phyloP scores from a whole-genome alignment of 2,797 vertebrate species.

The Notamacropus eugenii region DNA sequence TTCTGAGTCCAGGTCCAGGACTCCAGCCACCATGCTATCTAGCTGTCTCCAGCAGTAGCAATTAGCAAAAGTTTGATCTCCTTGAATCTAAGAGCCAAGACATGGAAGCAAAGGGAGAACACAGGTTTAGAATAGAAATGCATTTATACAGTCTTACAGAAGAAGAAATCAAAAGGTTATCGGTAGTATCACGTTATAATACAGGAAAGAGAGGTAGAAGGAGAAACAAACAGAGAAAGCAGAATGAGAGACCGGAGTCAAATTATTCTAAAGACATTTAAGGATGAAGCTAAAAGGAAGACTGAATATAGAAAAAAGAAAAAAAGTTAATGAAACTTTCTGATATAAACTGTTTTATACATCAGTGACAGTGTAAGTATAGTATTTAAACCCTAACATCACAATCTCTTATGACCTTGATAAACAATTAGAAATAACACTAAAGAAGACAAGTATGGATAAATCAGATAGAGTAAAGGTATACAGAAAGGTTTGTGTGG shows the following conservation, averaged over 20 bases:
- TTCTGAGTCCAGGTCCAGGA: background rate
- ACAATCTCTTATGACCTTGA: background rate
- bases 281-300: background rate
- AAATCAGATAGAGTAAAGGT: background rate
- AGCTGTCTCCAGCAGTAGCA: background rate
- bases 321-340: background rate
- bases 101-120: background rate
- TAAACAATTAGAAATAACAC: background rate
- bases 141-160: background rate
- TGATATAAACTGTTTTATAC: background rate
- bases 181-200: background rate
- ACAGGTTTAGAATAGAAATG: background rate
- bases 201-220: background rate
- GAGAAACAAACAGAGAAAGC: background rate
- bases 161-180: background rate
- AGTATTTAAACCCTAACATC: background rate
- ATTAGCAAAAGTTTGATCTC: background rate
- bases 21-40: background rate
- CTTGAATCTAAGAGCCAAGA: background rate
- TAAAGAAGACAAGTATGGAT: background rate
- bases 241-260: background rate
- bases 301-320: background rate
- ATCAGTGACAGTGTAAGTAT: background rate
- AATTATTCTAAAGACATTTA: background rate
- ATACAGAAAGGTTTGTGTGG: background rate